Evolutionary conservation across 2,113 vertebrate genomes (phyloP).

Genomic region (Arizona elegans): DNA sequence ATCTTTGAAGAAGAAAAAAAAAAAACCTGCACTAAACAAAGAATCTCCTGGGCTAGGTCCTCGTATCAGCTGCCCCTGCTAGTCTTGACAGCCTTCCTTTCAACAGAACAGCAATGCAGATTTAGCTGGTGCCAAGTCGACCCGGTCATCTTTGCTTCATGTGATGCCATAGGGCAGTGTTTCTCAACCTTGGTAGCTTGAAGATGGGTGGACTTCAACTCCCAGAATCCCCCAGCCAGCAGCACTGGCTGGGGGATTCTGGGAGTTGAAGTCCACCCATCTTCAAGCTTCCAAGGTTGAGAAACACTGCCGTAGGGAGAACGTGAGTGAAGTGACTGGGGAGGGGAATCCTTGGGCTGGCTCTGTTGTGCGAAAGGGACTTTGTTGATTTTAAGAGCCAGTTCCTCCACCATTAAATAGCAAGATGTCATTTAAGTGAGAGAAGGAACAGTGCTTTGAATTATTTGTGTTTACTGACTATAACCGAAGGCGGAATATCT

Average conservation of each 20-base stretch:
- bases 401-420: constrained; percentile 40
- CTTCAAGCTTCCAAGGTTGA: no score
- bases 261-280: no score
- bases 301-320: neutral
- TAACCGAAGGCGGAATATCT: constrained; percentile 37
- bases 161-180: neutral
- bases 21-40: neutral
- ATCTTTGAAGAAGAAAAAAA: neutral
- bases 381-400: constrained; percentile 27
- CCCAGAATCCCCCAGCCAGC: no score
- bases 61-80: neutral
- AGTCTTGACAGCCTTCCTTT: neutral
- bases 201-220: no score
- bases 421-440: constrained; percentile 34
- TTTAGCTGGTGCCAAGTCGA: neutral
- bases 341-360: neutral
- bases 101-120: neutral
- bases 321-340: neutral
- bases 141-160: neutral
- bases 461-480: constrained; percentile 47
- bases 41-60: neutral
- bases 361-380: neutral
- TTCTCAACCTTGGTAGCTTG: no score
- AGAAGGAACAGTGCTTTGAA: constrained; percentile 41
- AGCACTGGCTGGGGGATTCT: no score